Evolutionary conservation across 2,797 vertebrate genomes (phyloP), one percentile per base, ranked within the genome.

Genomic region (Chromis chromis): DNA sequence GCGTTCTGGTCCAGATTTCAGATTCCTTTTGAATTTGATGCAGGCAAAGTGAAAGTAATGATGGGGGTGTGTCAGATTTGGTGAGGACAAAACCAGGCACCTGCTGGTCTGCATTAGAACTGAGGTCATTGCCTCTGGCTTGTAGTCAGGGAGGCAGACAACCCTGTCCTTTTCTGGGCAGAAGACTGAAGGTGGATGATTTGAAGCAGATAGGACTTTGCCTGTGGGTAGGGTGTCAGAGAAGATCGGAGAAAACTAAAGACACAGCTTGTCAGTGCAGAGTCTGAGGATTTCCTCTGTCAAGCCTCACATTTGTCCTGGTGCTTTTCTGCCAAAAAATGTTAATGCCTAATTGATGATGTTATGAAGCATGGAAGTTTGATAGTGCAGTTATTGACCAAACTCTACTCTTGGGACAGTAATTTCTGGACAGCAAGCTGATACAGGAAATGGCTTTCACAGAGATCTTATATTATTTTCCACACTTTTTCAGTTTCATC

Each of bases 51-150:
- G 28, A 67, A 59, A 72, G 22, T n/a, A 60, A 21, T 22, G 40
- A 63, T 55, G 65, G 62, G 49, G 49, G 78, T 66, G 74, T 57
- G 69, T 58, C 54, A 80, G 36, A 74, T 79, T 78, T 61, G 58
- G 56, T 62, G 6, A 70, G 54, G 74, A 74, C 25, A 65, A 48
- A 65, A 76, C 36, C 72, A 79, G 70, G 52, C 78, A 14, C 64
- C 70, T 12, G 17, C 76, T 81, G 76, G 76, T 76, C 68, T 73
- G 84, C 78, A 86, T 82, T 77, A 78, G 56, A 44, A 57, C 54
- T 83, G 66, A 84, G 76, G 74, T 84, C 65, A 76, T 72, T 40
- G 60, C 61, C 68, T 65, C 50, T 74, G 72, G 81, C 74, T 67
- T 53, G 39, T 1, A 48, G 50, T 81, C 69, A 50, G 44, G 55